Base-by-base conservation (phyloP, 2,113 vertebrate species). In the Stegostoma tigrinum region DNA sequence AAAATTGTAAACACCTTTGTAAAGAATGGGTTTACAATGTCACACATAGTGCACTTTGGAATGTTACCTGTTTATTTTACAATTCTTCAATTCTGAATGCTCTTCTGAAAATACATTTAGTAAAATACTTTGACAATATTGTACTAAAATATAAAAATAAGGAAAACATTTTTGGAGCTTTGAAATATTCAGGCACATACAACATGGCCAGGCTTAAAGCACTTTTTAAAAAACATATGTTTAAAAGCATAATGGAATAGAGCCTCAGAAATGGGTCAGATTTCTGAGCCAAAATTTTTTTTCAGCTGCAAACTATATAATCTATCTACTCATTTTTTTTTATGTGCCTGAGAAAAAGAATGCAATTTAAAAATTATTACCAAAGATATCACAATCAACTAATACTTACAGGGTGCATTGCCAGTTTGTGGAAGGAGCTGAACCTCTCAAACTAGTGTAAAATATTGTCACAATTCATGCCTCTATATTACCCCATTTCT, bases 1-100 rank as follows among this genome's bases (percentile, higher is more conserved):
- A 93, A 93, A 38, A 66, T 38, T 93, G 89, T 66, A 93, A 93
- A 93, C 89, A 93, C 45, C 94, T 48, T 95, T 95, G 72, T 95
- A 95, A 95, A n/a, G 27, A 66, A 95, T 70, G 42, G 12, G 38
- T 95, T 95, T 72, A 95, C 94, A 45, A 72, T 95, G 94, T 52
- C 30, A 70, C 94, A 95, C 45, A 7, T 48, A 30, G 38, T n/a
- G 64, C 61, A 8, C 34, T 23, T n/a, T 93, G 89, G 61, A 93
- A 66, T 93, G 61, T 38, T 23, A 7, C 64, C 89, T 66, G n/a
- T 19, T 93, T 93, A 93, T 23, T 67, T 93, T 67, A 93, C 19
- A 38, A 38, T 93, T 64, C 34, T 72, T 48, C 21, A 30, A 34
- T 72, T 70, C 21, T 68, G 5, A 17, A 8, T 24, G 30, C 48